phyloP scores from a whole-genome alignment of 1,140 invertebrate genomes.

The Tetramorium parvispinum region DNA sequence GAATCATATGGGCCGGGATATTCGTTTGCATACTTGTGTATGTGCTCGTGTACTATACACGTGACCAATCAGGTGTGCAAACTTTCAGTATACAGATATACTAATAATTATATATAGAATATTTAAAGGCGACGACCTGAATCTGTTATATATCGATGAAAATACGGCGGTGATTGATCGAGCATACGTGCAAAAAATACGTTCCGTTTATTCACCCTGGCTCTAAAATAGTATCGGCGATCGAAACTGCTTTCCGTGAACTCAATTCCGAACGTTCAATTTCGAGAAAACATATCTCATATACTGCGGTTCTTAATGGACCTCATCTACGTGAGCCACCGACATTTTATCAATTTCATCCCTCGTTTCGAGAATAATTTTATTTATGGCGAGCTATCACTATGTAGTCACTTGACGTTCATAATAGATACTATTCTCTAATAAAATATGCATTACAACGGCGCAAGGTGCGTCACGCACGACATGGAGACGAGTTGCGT shows the following conservation, averaged over 20 bases:
- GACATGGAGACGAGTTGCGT: slow-evolving; percentile 5
- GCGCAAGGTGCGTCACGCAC: slow-evolving; percentile 44
- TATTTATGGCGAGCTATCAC: background rate
- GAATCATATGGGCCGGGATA: background rate
- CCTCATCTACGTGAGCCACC: background rate
- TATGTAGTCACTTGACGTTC: background rate
- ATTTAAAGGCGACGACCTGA: slow-evolving; percentile 34
- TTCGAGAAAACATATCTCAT: background rate
- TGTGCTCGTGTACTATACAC: background rate
- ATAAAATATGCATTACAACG: background rate
- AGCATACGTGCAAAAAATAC: background rate
- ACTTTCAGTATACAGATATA: background rate
- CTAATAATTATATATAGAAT: slow-evolving; percentile 25
- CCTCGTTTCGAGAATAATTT: background rate
- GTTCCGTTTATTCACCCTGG: background rate
- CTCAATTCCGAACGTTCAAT: background rate
- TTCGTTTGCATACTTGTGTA: background rate
- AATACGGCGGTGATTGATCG: slow-evolving; percentile 43
- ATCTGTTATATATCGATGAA: background rate
- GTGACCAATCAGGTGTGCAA: background rate
- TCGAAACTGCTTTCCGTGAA: background rate
- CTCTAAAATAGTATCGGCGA: background rate
- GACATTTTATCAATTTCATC: background rate
- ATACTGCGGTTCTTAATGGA: background rate
- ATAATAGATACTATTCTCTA: slow-evolving; percentile 6